Base-by-base conservation (phyloP, 2,888 invertebrate genomes). In the Tetragonisca angustula region DNA sequence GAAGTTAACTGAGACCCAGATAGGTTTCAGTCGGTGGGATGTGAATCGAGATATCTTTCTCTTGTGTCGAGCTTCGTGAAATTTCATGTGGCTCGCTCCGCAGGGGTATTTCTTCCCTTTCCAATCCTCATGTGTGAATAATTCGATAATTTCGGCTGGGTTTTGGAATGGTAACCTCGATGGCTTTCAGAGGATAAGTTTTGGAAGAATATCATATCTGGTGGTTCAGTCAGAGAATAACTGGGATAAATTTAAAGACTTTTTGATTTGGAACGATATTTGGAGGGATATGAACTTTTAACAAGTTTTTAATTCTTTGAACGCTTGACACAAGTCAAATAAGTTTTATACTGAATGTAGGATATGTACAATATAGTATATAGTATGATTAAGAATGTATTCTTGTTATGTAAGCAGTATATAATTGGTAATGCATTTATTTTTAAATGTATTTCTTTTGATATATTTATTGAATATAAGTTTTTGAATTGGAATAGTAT, bases 1-100 rank as follows among this genome's bases (percentile, higher is more conserved):
- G 49, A 32, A 65, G 82, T 67, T 69, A 82, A 82, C 69, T 56
- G 70, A 59, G 79, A 73, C 68, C 73, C 73, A 62, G 79, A 79
- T 79, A 74, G 43, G 70, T 70, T 76, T 62, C 62, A 62, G 17
- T 21, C 27, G 43, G 6, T 50, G 11, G n/a, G 27, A 32, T 15
- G 43, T 11, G 70, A 69, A 49, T 70, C 76, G 76, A 72, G 72
- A 61, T 27, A 61, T 72, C 61, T 24, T 56, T 56, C 69, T 13
- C 32, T 13, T 64, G 9, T 64, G 32, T 32, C 62, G 62, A 32
- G 21, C 32, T 2, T 64, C 32, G 32, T 64, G 64, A 64, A 64
- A 64, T 36, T 32, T 36, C 2, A 64, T 64, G 64, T 32, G 32
- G 11, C 61, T 32, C 64, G 24, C 36, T 64, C 27, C n/a, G 15